These are phyloP conservation scores for Tragelaphus scriptus DNA, from an alignment of 2,113 vertebrate species.

Conservation along the genomic window DNA sequence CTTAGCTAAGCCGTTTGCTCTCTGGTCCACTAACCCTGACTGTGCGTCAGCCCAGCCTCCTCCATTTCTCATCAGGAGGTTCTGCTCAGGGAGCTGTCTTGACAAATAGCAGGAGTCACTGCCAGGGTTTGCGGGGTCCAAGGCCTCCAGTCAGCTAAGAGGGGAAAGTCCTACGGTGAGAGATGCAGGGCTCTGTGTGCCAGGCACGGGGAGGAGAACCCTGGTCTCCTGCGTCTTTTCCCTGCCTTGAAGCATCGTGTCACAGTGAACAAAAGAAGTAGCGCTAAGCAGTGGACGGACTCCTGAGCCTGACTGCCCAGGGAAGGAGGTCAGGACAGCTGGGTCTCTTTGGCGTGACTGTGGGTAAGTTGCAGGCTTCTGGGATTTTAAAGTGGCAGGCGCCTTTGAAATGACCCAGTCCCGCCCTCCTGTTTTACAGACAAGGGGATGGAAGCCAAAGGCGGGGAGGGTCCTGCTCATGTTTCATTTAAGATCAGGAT, in stretches of 20 bases:
- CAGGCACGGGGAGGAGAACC: accelerated
- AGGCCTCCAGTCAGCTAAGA: background rate
- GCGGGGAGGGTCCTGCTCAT: background rate
- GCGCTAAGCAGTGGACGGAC: background rate
- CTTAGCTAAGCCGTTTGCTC: background rate
- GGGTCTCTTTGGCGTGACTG: background rate
- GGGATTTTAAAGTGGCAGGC: background rate
- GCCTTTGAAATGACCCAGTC: background rate
- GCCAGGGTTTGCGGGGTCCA: background rate
- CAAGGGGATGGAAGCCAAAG: background rate
- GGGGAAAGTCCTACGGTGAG: background rate
- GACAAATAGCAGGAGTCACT: background rate
- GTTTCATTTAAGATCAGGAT: background rate
- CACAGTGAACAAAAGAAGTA: background rate
- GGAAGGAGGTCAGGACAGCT: background rate
- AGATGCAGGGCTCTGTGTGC: background rate
- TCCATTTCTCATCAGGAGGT: background rate
- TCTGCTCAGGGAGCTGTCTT: background rate
- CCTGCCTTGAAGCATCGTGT: background rate
- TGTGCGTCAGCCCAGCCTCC: background rate
- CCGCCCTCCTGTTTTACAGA: background rate
- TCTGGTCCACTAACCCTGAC: background rate
- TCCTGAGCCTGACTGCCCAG: background rate
- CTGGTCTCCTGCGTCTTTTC: background rate
- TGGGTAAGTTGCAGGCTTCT: background rate